A percentile compares a stretch with the other conserved stretches of the same genome.
phyloP scores from a whole-genome alignment of 2,797 vertebrate genomes.

The Natrix natrix region DNA sequence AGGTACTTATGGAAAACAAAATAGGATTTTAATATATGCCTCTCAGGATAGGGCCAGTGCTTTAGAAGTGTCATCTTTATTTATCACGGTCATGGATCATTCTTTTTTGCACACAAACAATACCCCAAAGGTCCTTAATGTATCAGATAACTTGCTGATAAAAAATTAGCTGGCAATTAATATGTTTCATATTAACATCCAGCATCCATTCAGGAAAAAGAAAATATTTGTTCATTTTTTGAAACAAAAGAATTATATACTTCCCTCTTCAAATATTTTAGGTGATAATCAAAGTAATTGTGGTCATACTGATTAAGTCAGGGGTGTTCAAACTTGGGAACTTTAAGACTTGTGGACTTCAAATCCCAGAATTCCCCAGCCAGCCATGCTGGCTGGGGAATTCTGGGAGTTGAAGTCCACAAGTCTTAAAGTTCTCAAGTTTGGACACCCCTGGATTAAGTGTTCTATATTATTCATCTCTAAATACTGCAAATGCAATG shows the following conservation, averaged over 20 bases:
- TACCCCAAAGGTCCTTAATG: background rate
- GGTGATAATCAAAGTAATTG: background rate
- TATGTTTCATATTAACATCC: background rate
- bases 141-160: background rate
- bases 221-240: background rate
- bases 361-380: no score
- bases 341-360: no score
- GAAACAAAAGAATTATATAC: background rate
- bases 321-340: no score
- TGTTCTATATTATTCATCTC: background rate
- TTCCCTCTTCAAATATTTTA: background rate
- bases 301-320: background rate
- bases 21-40: background rate
- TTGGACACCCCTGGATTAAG: background rate
- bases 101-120: background rate
- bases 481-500: background rate
- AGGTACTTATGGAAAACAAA: background rate
- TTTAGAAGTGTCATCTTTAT: background rate
- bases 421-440: no score
- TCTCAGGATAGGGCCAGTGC: background rate
- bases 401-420: no score
- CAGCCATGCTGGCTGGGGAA: no score
- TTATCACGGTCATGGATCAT: background rate
- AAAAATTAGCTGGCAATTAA: background rate
- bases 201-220: background rate